Conservation (phyloP, 2,797 vertebrate species). For the Sebastes diploproa region DNA sequence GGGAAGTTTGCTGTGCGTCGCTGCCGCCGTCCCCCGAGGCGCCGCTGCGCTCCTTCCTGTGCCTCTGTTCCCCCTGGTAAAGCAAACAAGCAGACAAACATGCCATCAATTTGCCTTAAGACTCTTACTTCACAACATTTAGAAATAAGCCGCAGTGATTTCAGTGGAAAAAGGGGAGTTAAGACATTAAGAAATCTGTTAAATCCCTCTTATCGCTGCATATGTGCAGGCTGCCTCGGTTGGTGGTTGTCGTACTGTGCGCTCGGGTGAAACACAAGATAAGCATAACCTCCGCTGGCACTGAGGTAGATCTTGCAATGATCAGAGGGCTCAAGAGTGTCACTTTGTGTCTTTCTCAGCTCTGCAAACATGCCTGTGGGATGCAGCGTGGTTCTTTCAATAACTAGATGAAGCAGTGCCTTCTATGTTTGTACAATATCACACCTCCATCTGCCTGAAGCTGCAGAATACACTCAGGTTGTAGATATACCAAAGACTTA, state of each 20-base stretch:
- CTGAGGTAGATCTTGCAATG: constrained; percentile 46
- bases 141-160: constrained; percentile 2
- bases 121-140: constrained; percentile 4
- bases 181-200: constrained; percentile 23
- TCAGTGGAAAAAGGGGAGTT: constrained; percentile 14
- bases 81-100: constrained; percentile 38
- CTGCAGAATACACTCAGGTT: constrained; percentile 5
- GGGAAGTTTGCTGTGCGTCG: constrained; percentile 84
- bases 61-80: constrained; percentile 89
- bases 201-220: constrained; percentile 40
- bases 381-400: constrained; percentile 36
- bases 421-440: constrained; percentile 37
- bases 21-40: constrained; percentile 84
- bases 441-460: constrained; percentile 42
- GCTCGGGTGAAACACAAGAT: constrained; percentile 30
- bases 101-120: constrained; percentile 1
- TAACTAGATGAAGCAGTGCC: constrained; percentile 25
- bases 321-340: constrained; percentile 46
- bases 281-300: constrained; percentile 36
- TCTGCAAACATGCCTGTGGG: constrained; percentile 42
- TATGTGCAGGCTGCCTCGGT: constrained; percentile 14
- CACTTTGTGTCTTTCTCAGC: constrained; percentile 44
- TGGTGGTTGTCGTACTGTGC: constrained; percentile 15
- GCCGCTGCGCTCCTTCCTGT: constrained; percentile 88
- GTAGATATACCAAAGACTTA: constrained; percentile 4